Evolutionary conservation across 2,888 invertebrate genomes (phyloP).

Genomic region (Stomorhina lunata): DNA sequence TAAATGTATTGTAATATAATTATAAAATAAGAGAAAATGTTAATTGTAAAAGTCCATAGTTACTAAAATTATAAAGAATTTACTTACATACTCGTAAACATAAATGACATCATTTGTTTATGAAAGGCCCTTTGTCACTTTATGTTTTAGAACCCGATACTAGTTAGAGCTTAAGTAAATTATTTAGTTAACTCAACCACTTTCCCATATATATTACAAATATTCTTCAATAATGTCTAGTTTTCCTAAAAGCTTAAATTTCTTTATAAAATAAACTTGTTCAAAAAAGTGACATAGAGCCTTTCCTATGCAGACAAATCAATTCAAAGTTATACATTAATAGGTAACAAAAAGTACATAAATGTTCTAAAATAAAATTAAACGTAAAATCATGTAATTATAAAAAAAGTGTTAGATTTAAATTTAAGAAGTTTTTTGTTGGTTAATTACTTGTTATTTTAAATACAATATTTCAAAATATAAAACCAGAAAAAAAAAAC

Average conservation of each 20-base stretch:
- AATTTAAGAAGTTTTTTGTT: slow-evolving; percentile 14
- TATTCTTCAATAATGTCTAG: too few relatives aligned
- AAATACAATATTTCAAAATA: neutral
- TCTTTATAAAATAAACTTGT: too few relatives aligned
- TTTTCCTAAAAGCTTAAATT: too few relatives aligned
- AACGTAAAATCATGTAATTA: slow-evolving; percentile 18
- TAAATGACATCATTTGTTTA: too few relatives aligned
- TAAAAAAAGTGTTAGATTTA: neutral
- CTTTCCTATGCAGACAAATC: too few relatives aligned
- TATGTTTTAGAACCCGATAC: too few relatives aligned
- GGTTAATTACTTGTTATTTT: slow-evolving; percentile 40
- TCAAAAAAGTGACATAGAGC: too few relatives aligned
- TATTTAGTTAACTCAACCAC: too few relatives aligned
- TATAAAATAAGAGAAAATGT: neutral
- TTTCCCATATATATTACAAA: too few relatives aligned
- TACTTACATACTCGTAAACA: neutral
- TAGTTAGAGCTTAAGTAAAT: too few relatives aligned
- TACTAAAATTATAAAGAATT: slow-evolving; percentile 9
- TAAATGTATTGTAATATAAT: neutral
- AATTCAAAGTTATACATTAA: too few relatives aligned
- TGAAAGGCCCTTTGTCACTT: too few relatives aligned
- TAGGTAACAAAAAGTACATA: neutral
- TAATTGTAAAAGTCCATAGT: slow-evolving; percentile 42
- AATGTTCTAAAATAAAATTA: slow-evolving; percentile 20
- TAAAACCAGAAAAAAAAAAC: neutral